These are phyloP conservation scores for Orchesellides sinensis DNA, from an alignment of 2,888 invertebrate species.

Conservation along the genomic window DNA sequence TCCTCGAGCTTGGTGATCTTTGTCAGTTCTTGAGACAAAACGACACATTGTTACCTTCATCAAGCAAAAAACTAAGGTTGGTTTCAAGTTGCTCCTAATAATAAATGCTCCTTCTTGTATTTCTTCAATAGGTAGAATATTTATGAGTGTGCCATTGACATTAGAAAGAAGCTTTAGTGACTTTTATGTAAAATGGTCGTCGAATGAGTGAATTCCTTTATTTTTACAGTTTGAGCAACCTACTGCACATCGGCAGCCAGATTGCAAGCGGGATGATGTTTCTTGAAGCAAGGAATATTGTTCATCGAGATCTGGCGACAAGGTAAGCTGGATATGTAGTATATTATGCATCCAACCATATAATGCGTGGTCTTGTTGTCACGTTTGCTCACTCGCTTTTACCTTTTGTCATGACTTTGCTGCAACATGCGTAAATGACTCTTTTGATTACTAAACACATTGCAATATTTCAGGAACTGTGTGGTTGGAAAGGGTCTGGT, in stretches of 20 bases:
- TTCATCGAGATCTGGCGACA: slow-evolving; percentile 92
- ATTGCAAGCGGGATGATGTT: slow-evolving; percentile 94
- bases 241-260: slow-evolving; percentile 89
- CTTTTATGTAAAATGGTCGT: background rate
- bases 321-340: slow-evolving; percentile 79
- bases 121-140: slow-evolving; percentile 12
- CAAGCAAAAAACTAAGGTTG: slow-evolving; percentile 74
- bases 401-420: background rate
- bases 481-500: slow-evolving; percentile 88
- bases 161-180: background rate
- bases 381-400: slow-evolving; percentile 23
- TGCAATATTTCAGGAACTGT: slow-evolving; percentile 83
- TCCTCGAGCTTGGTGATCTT: slow-evolving; percentile 91
- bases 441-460: slow-evolving; percentile 42
- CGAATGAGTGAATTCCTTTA: background rate
- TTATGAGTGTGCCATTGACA: background rate
- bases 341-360: background rate
- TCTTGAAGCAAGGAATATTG: slow-evolving; percentile 91
- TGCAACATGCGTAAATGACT: slow-evolving; percentile 50
- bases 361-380: slow-evolving; percentile 2
- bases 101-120: slow-evolving; percentile 28
- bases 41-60: slow-evolving; percentile 75
- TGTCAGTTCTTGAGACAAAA: slow-evolving; percentile 82
- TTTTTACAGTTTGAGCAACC: slow-evolving; percentile 77
- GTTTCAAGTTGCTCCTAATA: slow-evolving; percentile 7